Percentiles rank a stretch among this genome's conserved stretches.
phyloP scores from a whole-genome alignment of 2,113 vertebrate genomes.

The Alexandromys fortis region DNA sequence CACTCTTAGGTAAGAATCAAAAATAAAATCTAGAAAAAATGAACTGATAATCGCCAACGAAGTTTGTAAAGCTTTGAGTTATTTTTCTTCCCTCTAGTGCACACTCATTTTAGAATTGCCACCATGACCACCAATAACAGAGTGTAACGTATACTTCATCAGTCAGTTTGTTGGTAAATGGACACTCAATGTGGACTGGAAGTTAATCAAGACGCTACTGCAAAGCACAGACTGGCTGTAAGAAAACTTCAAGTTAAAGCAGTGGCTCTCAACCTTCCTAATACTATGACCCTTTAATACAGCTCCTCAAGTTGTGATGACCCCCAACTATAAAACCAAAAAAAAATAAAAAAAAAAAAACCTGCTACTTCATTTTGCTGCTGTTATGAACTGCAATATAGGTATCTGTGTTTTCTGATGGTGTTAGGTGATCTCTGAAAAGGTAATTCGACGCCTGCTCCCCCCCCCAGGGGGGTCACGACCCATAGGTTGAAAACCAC shows the following conservation, averaged over 20 bases:
- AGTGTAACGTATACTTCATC: conserved; percentile 30
- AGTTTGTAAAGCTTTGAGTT: conserved; percentile 22
- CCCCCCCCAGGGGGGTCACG: background rate
- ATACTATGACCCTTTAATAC: background rate
- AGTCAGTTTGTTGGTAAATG: background rate
- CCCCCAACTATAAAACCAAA: background rate
- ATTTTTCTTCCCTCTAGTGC: background rate
- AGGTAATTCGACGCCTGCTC: background rate
- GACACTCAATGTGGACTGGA: background rate
- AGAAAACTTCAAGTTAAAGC: background rate
- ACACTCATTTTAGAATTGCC: background rate
- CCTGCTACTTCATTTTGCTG: background rate
- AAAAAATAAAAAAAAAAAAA: too few relatives aligned
- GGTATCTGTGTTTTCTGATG: background rate
- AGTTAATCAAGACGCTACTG: background rate
- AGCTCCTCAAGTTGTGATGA: background rate
- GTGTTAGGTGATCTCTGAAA: background rate
- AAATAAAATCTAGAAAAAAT: conserved; percentile 26
- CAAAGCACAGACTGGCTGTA: background rate
- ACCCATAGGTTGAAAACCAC: background rate
- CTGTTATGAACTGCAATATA: background rate
- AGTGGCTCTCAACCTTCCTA: background rate
- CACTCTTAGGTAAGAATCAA: conserved; percentile 15
- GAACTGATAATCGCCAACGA: background rate
- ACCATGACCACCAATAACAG: background rate